phyloP scores from a whole-genome alignment of 2,888 invertebrate species.

The Elegia similella region DNA sequence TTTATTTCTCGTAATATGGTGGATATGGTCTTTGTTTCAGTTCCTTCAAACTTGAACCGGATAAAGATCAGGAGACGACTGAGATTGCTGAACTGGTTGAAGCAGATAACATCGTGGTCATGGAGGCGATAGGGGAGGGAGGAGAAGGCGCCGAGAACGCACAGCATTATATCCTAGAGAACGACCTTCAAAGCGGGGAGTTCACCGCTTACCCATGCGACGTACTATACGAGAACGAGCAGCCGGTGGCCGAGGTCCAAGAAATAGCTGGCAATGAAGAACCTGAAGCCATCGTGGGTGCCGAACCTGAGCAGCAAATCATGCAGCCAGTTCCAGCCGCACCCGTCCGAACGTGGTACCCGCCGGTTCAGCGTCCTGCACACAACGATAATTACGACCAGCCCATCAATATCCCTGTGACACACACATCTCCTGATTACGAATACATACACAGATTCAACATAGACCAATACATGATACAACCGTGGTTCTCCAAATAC shows the following conservation, averaged over 20 bases:
- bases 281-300: not conserved
- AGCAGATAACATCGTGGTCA: not conserved
- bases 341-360: not conserved
- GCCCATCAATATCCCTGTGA: not conserved
- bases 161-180: conserved; percentile 4
- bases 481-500: conserved; percentile 43
- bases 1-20: too few relatives aligned
- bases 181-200: not conserved
- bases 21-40: not conserved
- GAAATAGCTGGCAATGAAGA: not conserved
- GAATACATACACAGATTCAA: conserved; percentile 48
- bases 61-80: not conserved
- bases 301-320: not conserved
- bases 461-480: conserved; percentile 44
- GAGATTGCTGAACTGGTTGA: conserved; percentile 4
- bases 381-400: not conserved
- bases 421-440: conserved; percentile 7
- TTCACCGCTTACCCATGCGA: conserved; percentile 4
- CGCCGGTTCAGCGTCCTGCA: not conserved
- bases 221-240: conserved; percentile 5
- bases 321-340: not conserved
- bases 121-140: conserved; percentile 7
- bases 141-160: not conserved
- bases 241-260: not conserved
- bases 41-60: not conserved